These are phyloP conservation scores for Megalonaias nervosa DNA, from an alignment of 1,140 invertebrate genomes.

Conservation along the genomic window DNA sequence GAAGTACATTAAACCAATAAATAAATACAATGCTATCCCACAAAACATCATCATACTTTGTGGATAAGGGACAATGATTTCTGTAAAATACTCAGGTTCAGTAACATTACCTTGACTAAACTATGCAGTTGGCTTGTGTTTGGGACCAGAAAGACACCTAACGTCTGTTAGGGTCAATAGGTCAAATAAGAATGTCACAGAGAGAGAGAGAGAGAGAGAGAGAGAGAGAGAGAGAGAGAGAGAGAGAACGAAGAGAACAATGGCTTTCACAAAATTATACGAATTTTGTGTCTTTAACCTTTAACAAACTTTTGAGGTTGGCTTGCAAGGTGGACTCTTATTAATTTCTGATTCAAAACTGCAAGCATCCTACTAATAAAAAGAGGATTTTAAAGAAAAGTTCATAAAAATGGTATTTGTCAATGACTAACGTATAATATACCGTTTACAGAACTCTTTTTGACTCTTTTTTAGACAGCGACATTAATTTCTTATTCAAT, in stretches of 20 bases:
- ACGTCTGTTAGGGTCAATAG: background rate
- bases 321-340: background rate
- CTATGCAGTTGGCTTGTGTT: too few species aligned
- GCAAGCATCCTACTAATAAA: background rate
- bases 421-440: background rate
- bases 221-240: too few species aligned
- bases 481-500: slow-evolving; percentile 65
- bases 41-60: too few species aligned
- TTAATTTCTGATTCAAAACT: background rate
- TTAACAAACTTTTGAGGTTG: background rate
- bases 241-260: too few species aligned
- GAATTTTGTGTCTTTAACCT: background rate
- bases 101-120: too few species aligned
- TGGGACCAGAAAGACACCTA: background rate
- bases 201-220: too few species aligned
- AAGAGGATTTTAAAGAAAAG: background rate
- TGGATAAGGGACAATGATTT: too few species aligned
- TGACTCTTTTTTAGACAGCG: slow-evolving; percentile 51
- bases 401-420: background rate
- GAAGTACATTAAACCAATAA: too few species aligned
- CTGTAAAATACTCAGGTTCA: too few species aligned
- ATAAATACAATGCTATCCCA: too few species aligned
- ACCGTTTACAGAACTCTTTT: background rate
- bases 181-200: background rate
- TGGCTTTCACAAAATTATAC: too few species aligned